phyloP scores from a whole-genome alignment of 2,113 vertebrate genomes.

The Alectura lathami region DNA sequence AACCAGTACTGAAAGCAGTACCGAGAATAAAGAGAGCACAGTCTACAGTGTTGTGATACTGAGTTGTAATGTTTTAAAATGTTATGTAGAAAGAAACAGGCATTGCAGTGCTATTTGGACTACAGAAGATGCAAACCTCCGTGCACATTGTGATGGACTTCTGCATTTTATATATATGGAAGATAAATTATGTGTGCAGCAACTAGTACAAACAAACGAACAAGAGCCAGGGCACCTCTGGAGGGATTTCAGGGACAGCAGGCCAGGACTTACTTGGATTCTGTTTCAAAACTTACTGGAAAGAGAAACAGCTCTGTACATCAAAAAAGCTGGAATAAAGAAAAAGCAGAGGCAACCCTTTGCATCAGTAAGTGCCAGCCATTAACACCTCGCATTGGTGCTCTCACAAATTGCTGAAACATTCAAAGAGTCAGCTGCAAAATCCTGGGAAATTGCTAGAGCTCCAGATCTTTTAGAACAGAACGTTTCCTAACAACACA shows the following conservation, averaged over 20 bases:
- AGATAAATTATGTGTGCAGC: slow-evolving; percentile 14
- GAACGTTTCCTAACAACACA: accelerated
- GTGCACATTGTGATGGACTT: slow-evolving; percentile 3
- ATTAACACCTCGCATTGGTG: not conserved
- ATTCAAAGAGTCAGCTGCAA: not conserved
- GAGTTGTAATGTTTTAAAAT: not conserved
- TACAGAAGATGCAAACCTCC: not conserved
- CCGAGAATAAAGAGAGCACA: not conserved
- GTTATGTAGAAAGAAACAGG: not conserved
- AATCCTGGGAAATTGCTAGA: not conserved
- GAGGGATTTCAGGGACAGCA: slow-evolving; percentile 43
- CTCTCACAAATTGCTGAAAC: not conserved
- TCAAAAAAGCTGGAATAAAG: slow-evolving; percentile 21
- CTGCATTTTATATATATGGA: slow-evolving; percentile 29
- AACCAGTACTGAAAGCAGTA: no score
- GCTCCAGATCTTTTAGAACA: not conserved
- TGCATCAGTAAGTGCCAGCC: not conserved
- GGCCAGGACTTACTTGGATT: slow-evolving; percentile 60
- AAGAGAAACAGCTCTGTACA: slow-evolving; percentile 14
- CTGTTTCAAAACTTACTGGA: slow-evolving; percentile 65
- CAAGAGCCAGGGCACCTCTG: slow-evolving; percentile 29
- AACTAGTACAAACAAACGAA: slow-evolving; percentile 48
- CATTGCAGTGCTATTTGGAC: not conserved
- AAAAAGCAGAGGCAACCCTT: slow-evolving; percentile 11
- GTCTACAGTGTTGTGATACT: not conserved